Percentiles rank a stretch among this genome's conserved stretches.
These are phyloP conservation scores for Calliopum simillimum DNA, from an alignment of 2,888 invertebrate genomes.

Conservation along the genomic window DNA sequence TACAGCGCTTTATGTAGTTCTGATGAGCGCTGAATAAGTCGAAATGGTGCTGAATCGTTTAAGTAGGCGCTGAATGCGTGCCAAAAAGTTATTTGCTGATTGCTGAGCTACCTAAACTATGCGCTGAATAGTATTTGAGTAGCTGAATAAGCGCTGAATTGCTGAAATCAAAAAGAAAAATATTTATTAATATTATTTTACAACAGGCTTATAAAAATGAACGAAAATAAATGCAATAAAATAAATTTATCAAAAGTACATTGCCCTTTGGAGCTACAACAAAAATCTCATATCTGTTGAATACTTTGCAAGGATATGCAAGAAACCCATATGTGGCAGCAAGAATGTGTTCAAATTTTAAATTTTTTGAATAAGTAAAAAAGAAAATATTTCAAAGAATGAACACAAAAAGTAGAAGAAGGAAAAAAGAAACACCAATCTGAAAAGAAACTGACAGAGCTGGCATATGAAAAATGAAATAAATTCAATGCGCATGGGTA, in stretches of 20 bases:
- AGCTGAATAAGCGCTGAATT: no score
- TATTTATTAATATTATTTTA: neutral
- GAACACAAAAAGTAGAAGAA: neutral
- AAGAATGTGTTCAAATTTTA: constrained; percentile 35
- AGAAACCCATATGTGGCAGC: constrained; percentile 6
- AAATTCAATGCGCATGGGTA: constrained; percentile 20
- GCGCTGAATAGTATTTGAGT: neutral
- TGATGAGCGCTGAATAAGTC: no score
- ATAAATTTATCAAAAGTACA: neutral
- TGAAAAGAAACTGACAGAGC: neutral
- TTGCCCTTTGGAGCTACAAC: neutral
- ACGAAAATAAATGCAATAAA: no score
- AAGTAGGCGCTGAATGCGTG: constrained; percentile 19
- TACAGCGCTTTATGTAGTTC: neutral
- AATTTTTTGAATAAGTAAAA: constrained; percentile 52
- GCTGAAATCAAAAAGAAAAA: neutral
- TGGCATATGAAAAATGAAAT: constrained; percentile 31
- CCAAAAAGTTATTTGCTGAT: constrained; percentile 40
- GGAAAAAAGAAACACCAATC: neutral
- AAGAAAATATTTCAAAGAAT: constrained; percentile 2
- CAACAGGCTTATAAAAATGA: no score
- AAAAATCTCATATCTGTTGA: neutral
- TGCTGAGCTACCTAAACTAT: neutral
- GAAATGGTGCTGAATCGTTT: no score
- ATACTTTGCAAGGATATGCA: constrained; percentile 7